Evolutionary conservation across 2,888 invertebrate genomes (phyloP).

Genomic region (Chloromyia formosa): DNA sequence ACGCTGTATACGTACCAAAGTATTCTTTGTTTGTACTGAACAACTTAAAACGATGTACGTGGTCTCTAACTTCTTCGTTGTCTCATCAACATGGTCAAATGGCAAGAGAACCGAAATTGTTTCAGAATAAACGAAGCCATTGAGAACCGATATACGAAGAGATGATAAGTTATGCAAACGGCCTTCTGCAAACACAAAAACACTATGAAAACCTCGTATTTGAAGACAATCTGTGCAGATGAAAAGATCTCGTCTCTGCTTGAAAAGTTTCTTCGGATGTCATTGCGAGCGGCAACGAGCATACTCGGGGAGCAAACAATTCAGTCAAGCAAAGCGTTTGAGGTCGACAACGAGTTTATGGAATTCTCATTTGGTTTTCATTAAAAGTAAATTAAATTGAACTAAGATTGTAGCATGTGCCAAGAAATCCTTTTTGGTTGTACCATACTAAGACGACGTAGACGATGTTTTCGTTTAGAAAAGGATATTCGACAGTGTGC

Average conservation of each 20-base stretch:
- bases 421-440: neutral
- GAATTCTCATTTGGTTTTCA: neutral
- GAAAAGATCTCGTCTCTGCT: too few relatives aligned
- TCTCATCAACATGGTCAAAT: neutral
- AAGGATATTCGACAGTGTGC: too few relatives aligned
- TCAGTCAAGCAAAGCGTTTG: neutral
- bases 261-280: too few relatives aligned
- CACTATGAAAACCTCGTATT: neutral
- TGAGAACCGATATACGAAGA: neutral
- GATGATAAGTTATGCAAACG: constrained; percentile 31
- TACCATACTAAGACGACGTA: too few relatives aligned
- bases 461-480: too few relatives aligned
- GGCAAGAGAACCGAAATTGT: neutral
- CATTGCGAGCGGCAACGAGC: neutral
- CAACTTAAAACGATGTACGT: neutral
- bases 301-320: neutral
- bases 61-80: too few relatives aligned
- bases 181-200: neutral
- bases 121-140: neutral
- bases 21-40: neutral
- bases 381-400: constrained; percentile 30
- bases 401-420: neutral
- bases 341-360: neutral
- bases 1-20: neutral
- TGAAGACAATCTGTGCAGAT: neutral